phyloP scores from a whole-genome alignment of 2,888 invertebrate genomes.

The Clivina fossor region DNA sequence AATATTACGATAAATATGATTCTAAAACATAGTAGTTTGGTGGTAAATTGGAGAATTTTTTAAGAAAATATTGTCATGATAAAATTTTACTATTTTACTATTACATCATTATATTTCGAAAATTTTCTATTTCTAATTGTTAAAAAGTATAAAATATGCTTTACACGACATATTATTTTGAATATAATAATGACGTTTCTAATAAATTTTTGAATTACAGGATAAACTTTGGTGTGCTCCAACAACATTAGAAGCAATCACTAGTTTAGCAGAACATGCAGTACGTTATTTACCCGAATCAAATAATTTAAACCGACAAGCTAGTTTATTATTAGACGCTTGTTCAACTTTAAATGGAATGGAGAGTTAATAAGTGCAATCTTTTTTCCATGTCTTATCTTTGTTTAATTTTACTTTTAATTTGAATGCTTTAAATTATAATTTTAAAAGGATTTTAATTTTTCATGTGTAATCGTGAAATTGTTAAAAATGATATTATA shows the following conservation, averaged over 20 bases:
- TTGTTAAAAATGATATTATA: too few species aligned
- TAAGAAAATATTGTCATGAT: background rate
- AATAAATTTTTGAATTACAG: slow-evolving; percentile 42
- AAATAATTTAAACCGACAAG: slow-evolving; percentile 52
- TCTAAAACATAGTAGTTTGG: background rate
- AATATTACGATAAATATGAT: background rate
- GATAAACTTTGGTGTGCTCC: slow-evolving; percentile 51
- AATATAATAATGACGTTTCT: too few species aligned
- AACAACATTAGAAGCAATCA: slow-evolving; percentile 47
- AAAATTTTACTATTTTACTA: background rate
- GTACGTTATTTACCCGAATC: slow-evolving; percentile 52
- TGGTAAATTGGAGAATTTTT: background rate
- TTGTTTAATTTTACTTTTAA: slow-evolving; percentile 13
- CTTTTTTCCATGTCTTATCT: slow-evolving; percentile 5
- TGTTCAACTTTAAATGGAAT: slow-evolving; percentile 49
- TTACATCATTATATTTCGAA: background rate
- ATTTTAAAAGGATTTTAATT: too few species aligned
- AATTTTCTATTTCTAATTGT: background rate
- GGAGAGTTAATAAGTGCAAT: slow-evolving; percentile 34
- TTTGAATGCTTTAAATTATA: too few species aligned
- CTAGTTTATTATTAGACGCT: slow-evolving; percentile 56
- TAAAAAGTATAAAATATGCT: too few species aligned
- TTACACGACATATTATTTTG: too few species aligned
- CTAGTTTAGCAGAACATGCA: slow-evolving; percentile 51
- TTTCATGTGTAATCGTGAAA: too few species aligned